Evolutionary conservation across 2,797 vertebrate genomes (phyloP).

Genomic region (Pempheris klunzingeri): DNA sequence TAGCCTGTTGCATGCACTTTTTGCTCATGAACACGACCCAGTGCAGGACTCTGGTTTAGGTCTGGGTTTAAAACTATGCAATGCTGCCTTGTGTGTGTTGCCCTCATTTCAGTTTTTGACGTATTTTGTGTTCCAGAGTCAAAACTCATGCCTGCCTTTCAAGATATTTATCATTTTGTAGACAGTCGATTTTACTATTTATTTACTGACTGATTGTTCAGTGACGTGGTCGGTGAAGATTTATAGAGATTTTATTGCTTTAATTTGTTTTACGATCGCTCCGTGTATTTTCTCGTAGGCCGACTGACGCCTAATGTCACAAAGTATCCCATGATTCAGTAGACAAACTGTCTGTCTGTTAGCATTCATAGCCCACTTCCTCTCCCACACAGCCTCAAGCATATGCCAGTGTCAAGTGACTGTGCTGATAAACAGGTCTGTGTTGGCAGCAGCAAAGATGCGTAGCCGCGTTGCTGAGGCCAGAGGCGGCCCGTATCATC

Average conservation of each 20-base stretch:
- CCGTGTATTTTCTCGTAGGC: background rate
- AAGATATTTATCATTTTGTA: conserved; percentile 22
- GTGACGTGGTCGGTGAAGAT: conserved; percentile 10
- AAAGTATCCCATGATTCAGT: conserved; percentile 5
- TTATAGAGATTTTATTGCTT: conserved; percentile 38
- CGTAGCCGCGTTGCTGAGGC: conserved; percentile 23
- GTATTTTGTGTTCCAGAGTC: conserved; percentile 11
- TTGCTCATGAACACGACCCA: conserved; percentile 12
- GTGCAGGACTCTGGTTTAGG: conserved; percentile 42
- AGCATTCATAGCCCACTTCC: conserved; percentile 29
- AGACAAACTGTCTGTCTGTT: conserved; percentile 40
- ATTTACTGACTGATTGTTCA: conserved; percentile 46
- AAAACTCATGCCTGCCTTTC: conserved; percentile 10
- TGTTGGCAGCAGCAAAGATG: conserved; percentile 48
- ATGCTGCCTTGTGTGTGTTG: conserved; percentile 47
- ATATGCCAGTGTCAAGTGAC: conserved; percentile 59
- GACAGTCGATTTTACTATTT: conserved; percentile 42
- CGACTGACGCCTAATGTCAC: conserved; percentile 2
- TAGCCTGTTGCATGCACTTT: conserved; percentile 13
- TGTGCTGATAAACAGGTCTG: conserved; percentile 59
- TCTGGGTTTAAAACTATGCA: conserved; percentile 70
- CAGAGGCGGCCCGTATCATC: conserved; percentile 33
- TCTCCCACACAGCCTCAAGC: conserved; percentile 53
- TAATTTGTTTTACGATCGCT: conserved; percentile 13
- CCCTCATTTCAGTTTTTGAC: background rate